These are phyloP conservation scores for Spinus pinus DNA, from an alignment of 2,797 vertebrate genomes.

Conservation along the genomic window DNA sequence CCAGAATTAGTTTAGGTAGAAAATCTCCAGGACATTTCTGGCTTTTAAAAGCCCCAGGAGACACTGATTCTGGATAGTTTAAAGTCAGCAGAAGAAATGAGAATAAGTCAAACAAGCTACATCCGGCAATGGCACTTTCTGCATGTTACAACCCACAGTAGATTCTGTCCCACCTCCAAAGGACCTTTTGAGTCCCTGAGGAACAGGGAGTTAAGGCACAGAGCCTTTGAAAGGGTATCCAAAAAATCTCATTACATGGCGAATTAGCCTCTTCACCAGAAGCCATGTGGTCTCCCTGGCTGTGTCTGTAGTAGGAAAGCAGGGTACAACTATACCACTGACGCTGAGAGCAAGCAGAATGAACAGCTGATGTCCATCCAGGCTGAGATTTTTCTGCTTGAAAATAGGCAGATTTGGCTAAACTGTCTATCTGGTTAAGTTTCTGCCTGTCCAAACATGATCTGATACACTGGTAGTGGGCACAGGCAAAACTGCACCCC, in stretches of 20 bases:
- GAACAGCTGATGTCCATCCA: background rate
- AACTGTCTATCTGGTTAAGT: background rate
- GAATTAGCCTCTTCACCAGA: background rate
- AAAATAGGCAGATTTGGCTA: background rate
- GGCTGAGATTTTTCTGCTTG: background rate
- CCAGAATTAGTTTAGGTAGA: background rate
- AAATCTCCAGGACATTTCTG: background rate
- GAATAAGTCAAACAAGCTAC: background rate
- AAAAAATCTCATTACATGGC: background rate
- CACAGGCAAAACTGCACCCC: background rate
- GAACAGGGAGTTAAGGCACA: background rate
- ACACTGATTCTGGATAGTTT: background rate
- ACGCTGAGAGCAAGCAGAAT: background rate
- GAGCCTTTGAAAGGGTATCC: background rate
- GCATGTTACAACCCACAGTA: background rate
- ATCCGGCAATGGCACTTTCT: background rate
- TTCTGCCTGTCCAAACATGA: background rate
- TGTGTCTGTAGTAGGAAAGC: background rate
- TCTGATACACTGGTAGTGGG: background rate
- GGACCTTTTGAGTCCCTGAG: background rate
- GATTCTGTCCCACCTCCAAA: background rate
- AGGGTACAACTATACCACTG: background rate
- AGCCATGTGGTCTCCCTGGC: background rate
- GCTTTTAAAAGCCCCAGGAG: background rate
- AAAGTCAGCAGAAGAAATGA: background rate